These are phyloP conservation scores for Stichopus horrens DNA, from an alignment of 53 echinoderm and acorn worm species.

Conservation along the genomic window DNA sequence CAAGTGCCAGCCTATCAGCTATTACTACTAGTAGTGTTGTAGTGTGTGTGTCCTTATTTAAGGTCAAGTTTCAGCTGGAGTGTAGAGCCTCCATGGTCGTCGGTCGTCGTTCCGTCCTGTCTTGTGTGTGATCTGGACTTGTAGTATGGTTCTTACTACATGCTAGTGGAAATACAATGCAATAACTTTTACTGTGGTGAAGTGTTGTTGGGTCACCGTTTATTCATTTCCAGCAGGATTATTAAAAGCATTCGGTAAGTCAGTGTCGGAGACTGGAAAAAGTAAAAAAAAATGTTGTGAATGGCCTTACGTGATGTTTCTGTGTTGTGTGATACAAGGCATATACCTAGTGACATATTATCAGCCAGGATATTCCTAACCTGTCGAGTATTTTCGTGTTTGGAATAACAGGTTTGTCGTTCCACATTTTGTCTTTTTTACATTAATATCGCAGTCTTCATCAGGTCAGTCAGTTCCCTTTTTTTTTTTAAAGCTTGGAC, in stretches of 20 bases:
- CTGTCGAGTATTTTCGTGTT: not conserved
- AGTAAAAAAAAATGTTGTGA: not conserved
- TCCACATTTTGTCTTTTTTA: not conserved
- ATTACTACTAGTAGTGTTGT: not conserved
- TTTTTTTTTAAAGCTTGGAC: no score
- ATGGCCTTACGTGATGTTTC: not conserved
- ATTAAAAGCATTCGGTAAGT: not conserved
- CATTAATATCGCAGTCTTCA: no score
- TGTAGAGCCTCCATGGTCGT: not conserved
- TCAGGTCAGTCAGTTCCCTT: no score
- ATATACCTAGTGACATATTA: not conserved
- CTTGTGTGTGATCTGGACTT: not conserved
- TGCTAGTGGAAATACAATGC: not conserved
- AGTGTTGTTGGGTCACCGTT: not conserved
- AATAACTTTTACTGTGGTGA: no score
- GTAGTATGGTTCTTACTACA: not conserved
- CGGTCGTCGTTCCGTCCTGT: not conserved
- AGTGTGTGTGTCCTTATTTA: conserved; percentile 37
- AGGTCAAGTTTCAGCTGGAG: conserved; percentile 24
- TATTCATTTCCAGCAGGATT: not conserved
- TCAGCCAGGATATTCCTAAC: not conserved
- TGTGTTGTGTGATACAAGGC: not conserved
- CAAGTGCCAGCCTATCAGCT: not conserved
- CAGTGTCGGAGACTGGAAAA: not conserved
- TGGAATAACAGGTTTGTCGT: conserved; percentile 5